Base-by-base conservation (phyloP, 2,797 vertebrate species). In the Geotrypetes seraphini region DNA sequence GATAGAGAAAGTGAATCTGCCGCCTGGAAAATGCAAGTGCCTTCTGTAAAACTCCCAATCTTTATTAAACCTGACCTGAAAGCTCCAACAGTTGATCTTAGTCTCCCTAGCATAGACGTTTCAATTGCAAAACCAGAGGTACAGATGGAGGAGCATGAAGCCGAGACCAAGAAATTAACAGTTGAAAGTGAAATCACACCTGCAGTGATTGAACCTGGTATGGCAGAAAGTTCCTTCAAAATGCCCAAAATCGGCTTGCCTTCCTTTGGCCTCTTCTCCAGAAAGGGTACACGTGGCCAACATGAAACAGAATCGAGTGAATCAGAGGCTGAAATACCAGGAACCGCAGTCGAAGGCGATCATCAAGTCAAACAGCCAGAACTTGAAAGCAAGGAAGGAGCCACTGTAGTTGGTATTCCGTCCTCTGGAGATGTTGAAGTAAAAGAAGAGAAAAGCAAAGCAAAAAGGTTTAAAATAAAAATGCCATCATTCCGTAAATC, bases 161-260 rank as follows among this genome's bases (percentile, higher is more conserved):
- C n/a, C n/a, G n/a, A n/a, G n/a, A n/a, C n/a, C n/a, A n/a, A n/a
- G n/a, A n/a, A n/a, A n/a, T n/a, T n/a, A n/a, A n/a, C n/a, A n/a
- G n/a, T n/a, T n/a, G n/a, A n/a, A n/a, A n/a, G n/a, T n/a, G n/a
- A n/a, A n/a, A n/a, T n/a, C n/a, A n/a, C n/a, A n/a, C n/a, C n/a
- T n/a, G n/a, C n/a, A n/a, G n/a, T n/a, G n/a, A n/a, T n/a, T n/a
- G n/a, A n/a, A n/a, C n/a, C n/a, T n/a, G n/a, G n/a, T n/a, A n/a
- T n/a, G n/a, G n/a, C n/a, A n/a, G n/a, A n/a, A 5, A 44, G 50
- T 34, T 62, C 71, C 69, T 68, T 73, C 47, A 50, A 47, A 46
- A 57, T 63, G 60, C 72, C 75, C 25, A 58, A 47, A 21, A 53
- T 78, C 32, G 65, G 19, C 19, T 69, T 68, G 36, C 58, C 64